Evolutionary conservation across 2,888 invertebrate genomes (phyloP).

Genomic region (Lepidochitona cinerea): DNA sequence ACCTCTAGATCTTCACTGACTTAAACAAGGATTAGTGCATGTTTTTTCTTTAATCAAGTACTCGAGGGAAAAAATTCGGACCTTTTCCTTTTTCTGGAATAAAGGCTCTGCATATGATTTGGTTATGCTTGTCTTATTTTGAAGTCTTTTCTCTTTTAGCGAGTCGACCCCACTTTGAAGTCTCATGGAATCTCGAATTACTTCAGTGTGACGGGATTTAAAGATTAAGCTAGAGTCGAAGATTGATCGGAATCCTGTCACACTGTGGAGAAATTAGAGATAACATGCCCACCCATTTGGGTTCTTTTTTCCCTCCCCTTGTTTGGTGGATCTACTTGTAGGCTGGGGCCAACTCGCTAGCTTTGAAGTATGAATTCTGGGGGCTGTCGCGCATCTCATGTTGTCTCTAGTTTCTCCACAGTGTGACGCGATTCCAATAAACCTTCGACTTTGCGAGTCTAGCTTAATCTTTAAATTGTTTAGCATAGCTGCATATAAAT

Average conservation of each 20-base stretch:
- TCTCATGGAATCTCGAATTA: background rate
- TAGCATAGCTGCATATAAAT: background rate
- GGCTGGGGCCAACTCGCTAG: background rate
- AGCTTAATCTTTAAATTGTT: background rate
- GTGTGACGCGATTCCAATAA: background rate
- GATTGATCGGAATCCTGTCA: background rate
- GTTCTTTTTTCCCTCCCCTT: too few relatives aligned
- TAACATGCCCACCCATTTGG: background rate
- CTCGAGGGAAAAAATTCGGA: background rate
- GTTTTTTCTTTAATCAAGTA: background rate
- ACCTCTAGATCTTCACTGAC: too few relatives aligned
- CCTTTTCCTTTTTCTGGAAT: background rate
- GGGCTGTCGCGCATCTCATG: background rate
- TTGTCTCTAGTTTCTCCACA: background rate
- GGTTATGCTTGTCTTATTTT: too few relatives aligned
- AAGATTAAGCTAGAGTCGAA: background rate
- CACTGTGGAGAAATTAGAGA: background rate
- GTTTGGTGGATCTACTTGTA: too few relatives aligned
- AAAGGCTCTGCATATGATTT: background rate
- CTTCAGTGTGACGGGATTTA: background rate
- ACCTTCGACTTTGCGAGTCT: background rate
- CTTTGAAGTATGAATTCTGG: background rate
- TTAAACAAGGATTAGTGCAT: background rate
- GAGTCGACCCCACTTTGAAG: background rate
- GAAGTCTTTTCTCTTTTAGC: background rate